A percentile compares a stretch with the other conserved stretches of the same genome.
phyloP scores from a whole-genome alignment of 1,140 invertebrate species.

The Bombus soroeensis region DNA sequence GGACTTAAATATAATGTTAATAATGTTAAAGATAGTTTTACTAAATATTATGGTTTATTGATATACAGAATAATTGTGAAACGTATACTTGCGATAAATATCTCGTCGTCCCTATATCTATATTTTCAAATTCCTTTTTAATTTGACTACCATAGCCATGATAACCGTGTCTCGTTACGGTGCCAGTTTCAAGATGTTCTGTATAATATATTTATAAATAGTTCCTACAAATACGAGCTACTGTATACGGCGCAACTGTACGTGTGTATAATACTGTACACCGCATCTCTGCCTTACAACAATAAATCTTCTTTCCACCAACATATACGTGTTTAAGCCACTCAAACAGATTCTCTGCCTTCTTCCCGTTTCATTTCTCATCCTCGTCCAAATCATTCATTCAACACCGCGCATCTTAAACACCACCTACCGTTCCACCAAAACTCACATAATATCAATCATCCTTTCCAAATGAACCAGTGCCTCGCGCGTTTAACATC shows the following conservation, averaged over 20 bases:
- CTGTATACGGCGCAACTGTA: neutral
- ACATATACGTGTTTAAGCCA: neutral
- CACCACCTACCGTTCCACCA: neutral
- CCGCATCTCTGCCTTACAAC: neutral
- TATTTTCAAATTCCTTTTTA: neutral
- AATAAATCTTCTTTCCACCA: neutral
- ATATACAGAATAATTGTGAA: no score
- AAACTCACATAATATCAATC: neutral
- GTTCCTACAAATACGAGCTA: neutral
- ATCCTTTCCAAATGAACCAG: neutral
- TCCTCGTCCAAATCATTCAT: slow-evolving; percentile 2
- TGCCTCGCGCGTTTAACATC: neutral
- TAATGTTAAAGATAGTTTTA: no score
- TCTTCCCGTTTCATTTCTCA: neutral
- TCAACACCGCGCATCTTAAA: neutral
- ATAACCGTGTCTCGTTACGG: neutral
- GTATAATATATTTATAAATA: neutral
- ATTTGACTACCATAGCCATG: neutral
- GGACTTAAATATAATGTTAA: no score
- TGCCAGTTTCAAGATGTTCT: neutral
- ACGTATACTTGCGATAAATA: no score
- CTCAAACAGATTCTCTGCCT: neutral
- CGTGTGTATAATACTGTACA: no score
- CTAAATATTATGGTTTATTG: no score
- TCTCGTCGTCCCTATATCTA: no score